Percentiles rank a stretch among this genome's conserved stretches.
phyloP scores from a whole-genome alignment of 2,797 vertebrate genomes.

The Pygocentrus nattereri region DNA sequence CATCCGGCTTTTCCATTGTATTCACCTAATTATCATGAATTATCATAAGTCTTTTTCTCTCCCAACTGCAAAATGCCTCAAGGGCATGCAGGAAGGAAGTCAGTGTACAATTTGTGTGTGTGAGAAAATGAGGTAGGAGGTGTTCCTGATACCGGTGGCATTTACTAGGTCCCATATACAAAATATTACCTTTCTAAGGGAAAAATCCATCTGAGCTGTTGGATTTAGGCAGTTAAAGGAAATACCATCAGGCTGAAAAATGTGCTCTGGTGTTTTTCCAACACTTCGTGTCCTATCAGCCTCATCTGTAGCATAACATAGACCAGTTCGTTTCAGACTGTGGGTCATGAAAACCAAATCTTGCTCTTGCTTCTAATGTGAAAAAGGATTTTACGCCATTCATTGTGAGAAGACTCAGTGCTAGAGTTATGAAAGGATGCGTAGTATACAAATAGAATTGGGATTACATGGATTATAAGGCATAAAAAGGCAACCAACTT shows the following conservation, averaged over 20 bases:
- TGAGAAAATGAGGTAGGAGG: neutral
- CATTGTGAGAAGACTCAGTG: no score
- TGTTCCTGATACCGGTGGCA: neutral
- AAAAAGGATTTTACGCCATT: no score
- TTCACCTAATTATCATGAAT: neutral
- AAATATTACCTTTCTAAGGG: neutral
- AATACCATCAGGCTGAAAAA: neutral
- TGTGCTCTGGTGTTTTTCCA: no score
- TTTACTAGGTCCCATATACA: neutral
- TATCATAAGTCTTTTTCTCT: conserved; percentile 2
- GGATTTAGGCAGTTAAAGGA: conserved; percentile 1
- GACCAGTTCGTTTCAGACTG: no score
- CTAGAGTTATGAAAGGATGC: no score
- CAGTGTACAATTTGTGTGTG: neutral
- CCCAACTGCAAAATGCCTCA: neutral
- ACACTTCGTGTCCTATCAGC: no score
- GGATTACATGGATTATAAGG: no score
- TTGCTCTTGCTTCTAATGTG: no score
- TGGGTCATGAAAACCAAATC: no score
- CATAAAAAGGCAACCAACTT: no score
- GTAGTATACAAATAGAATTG: no score
- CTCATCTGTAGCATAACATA: no score
- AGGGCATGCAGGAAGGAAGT: neutral
- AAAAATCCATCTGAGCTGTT: neutral
- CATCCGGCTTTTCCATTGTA: neutral